These are phyloP conservation scores for Nasonia vitripennis DNA, from an alignment of 1,140 invertebrate genomes.

Conservation along the genomic window DNA sequence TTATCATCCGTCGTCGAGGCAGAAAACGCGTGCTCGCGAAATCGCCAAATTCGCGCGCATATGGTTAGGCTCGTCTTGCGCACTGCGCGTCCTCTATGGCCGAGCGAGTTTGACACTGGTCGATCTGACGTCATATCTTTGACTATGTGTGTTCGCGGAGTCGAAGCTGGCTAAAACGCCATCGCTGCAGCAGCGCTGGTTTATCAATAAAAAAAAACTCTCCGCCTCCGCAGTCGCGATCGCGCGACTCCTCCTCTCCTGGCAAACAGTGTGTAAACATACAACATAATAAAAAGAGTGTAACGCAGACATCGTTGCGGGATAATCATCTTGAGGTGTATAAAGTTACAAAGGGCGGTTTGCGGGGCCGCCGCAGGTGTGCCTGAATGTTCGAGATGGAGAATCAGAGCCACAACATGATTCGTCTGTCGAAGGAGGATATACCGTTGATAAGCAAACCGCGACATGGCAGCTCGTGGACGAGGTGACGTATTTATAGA, in stretches of 20 bases:
- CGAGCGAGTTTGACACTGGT: not conserved
- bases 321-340: too few relatives aligned
- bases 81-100: not conserved
- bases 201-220: slow-evolving; percentile 27
- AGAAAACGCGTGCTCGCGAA: not conserved
- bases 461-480: slow-evolving; percentile 74
- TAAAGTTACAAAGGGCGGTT: too few relatives aligned
- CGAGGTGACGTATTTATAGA: slow-evolving; percentile 72
- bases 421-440: slow-evolving; percentile 79
- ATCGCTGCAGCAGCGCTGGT: not conserved
- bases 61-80: not conserved
- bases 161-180: not conserved
- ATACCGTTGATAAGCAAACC: slow-evolving; percentile 79
- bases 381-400: slow-evolving; percentile 70
- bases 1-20: not conserved
- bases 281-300: not conserved
- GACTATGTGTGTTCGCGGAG: not conserved
- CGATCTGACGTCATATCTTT: not conserved
- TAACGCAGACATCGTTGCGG: not conserved
- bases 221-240: not conserved
- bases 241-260: not conserved
- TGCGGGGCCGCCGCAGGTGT: not conserved
- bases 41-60: too few relatives aligned
- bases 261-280: not conserved
- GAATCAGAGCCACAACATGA: slow-evolving; percentile 73